phyloP scores from a whole-genome alignment of 1,140 invertebrate species.

The Nephotettix cincticeps region DNA sequence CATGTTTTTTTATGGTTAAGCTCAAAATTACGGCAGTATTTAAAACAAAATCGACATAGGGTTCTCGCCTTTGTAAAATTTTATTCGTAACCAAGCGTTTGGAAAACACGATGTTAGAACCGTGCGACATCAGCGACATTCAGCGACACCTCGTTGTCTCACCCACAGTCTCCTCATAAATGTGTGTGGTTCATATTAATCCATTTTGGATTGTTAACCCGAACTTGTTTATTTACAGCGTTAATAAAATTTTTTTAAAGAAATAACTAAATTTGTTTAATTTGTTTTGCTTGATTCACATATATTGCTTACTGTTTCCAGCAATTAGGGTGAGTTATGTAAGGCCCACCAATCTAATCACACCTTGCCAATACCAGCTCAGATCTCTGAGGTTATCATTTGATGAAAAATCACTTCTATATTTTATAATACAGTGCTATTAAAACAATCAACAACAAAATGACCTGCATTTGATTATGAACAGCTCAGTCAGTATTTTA shows the following conservation, averaged over 20 bases:
- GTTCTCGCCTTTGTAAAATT: neutral
- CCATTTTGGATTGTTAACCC: neutral
- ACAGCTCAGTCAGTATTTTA: too few relatives aligned
- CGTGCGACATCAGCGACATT: neutral
- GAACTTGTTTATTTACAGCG: slow-evolving; percentile 8
- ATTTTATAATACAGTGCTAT: neutral
- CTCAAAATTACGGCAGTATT: neutral
- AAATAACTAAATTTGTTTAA: neutral
- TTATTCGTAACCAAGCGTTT: neutral
- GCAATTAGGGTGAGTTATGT: neutral
- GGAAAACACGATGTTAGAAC: neutral
- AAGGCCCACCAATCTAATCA: neutral
- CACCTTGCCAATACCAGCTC: neutral
- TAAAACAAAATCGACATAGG: neutral
- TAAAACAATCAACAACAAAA: neutral
- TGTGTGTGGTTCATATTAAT: neutral
- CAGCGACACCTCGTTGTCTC: neutral
- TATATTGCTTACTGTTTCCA: too few relatives aligned
- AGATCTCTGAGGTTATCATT: neutral
- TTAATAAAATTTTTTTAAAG: slow-evolving; percentile 3
- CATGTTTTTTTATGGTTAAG: neutral
- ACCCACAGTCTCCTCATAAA: neutral
- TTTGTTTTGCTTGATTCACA: neutral
- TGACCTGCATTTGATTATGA: neutral
- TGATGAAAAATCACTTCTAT: neutral